phyloP scores from a whole-genome alignment of 2,797 vertebrate species.

The Distichodus sexfasciatus region DNA sequence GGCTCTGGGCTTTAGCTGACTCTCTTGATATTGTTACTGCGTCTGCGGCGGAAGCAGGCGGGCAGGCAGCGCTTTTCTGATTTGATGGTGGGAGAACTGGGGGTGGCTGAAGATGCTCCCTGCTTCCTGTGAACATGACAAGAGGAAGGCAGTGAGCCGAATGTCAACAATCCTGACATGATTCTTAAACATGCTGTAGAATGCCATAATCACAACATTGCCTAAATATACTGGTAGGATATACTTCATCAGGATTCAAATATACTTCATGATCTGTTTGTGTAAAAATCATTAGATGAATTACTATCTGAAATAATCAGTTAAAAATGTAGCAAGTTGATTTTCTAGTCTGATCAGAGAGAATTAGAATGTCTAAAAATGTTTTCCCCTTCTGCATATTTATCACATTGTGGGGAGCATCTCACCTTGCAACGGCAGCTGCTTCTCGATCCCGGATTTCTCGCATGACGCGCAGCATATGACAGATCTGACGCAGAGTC shows the following conservation, averaged over 20 bases:
- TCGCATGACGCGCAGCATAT: conserved; percentile 70
- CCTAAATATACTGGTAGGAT: no score
- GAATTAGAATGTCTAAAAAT: no score
- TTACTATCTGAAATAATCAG: no score
- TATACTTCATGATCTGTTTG: no score
- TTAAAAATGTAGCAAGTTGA: no score
- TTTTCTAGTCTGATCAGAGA: no score
- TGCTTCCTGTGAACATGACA: conserved; percentile 65
- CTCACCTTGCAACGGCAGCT: conserved; percentile 57
- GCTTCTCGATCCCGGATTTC: conserved; percentile 65
- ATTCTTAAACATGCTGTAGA: not conserved
- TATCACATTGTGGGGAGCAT: not conserved
- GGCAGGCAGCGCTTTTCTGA: conserved; percentile 65
- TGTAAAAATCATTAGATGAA: no score
- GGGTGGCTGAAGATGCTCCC: conserved; percentile 37
- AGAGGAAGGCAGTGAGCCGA: conserved; percentile 51
- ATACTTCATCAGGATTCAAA: no score
- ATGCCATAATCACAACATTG: no score
- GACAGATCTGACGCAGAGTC: conserved; percentile 75
- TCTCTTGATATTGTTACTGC: conserved; percentile 61
- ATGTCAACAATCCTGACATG: not conserved
- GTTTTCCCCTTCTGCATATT: no score
- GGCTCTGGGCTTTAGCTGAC: conserved; percentile 57
- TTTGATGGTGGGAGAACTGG: conserved; percentile 55
- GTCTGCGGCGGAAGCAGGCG: conserved; percentile 63